These are phyloP conservation scores for Wiebesia pumilae DNA, from an alignment of 1,140 invertebrate genomes.

Conservation along the genomic window DNA sequence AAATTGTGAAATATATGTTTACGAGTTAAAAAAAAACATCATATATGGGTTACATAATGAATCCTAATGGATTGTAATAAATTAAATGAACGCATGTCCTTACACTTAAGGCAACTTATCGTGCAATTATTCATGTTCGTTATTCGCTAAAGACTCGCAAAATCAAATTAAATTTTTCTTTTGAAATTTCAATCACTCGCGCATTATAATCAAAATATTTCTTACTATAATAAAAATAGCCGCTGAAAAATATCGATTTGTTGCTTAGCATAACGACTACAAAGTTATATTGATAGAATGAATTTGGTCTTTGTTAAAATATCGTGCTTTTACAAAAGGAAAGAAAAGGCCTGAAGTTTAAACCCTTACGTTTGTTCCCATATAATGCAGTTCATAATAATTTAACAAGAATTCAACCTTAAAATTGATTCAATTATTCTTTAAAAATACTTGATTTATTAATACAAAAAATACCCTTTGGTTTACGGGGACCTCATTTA, in stretches of 20 bases:
- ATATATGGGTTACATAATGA: not conserved
- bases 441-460: no score
- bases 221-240: not conserved
- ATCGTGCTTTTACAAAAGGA: no score
- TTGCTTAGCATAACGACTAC: not conserved
- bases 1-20: conserved; percentile 13
- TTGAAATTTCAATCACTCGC: not conserved
- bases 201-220: not conserved
- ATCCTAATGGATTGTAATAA: not conserved
- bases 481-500: no score
- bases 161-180: not conserved
- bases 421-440: no score
- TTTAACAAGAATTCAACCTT: no score
- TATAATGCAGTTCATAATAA: no score
- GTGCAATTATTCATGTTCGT: not conserved
- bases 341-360: no score
- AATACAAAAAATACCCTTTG: no score
- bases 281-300: not conserved
- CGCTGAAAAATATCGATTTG: no score
- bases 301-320: not conserved
- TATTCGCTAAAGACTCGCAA: not conserved
- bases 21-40: not conserved
- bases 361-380: no score
- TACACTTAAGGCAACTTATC: not conserved
- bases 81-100: not conserved